Conservation (phyloP, 2,888 invertebrate genomes). For the Pterobdella sp. region DNA sequence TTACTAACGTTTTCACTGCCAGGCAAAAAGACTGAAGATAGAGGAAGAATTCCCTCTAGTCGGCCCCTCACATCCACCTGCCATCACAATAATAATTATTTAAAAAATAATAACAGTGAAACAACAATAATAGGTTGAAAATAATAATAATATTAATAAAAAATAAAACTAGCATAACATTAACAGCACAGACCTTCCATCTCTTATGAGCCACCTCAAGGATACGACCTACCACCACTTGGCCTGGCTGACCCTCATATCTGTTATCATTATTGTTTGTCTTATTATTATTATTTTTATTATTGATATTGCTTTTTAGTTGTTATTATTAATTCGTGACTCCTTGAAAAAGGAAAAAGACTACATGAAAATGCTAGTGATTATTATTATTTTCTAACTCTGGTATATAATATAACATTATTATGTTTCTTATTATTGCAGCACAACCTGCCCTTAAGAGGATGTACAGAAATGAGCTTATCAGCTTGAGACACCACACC, state of each 20-base stretch:
- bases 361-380: background rate
- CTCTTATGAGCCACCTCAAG: slow-evolving; percentile 84
- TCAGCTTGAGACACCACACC: slow-evolving; percentile 89
- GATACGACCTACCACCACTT: slow-evolving; percentile 88
- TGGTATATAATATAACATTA: too few species aligned
- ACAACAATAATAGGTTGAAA: background rate
- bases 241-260: slow-evolving; percentile 73
- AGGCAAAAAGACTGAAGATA: slow-evolving; percentile 93
- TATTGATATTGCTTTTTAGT: too few species aligned
- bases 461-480: slow-evolving; percentile 81
- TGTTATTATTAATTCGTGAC: background rate
- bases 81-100: background rate
- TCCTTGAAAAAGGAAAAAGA: background rate
- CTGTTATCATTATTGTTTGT: too few species aligned
- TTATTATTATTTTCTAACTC: too few species aligned
- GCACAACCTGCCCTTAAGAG: slow-evolving; percentile 82
- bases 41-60: slow-evolving; percentile 69
- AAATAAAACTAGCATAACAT: background rate
- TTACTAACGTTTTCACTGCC: slow-evolving; percentile 73
- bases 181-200: slow-evolving; percentile 62
- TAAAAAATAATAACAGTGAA: background rate
- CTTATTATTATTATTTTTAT: too few species aligned
- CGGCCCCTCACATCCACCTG: slow-evolving; percentile 80
- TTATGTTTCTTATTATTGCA: too few species aligned
- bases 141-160: background rate